phyloP scores from a whole-genome alignment of 2,113 vertebrate species.

The Tyto alba region DNA sequence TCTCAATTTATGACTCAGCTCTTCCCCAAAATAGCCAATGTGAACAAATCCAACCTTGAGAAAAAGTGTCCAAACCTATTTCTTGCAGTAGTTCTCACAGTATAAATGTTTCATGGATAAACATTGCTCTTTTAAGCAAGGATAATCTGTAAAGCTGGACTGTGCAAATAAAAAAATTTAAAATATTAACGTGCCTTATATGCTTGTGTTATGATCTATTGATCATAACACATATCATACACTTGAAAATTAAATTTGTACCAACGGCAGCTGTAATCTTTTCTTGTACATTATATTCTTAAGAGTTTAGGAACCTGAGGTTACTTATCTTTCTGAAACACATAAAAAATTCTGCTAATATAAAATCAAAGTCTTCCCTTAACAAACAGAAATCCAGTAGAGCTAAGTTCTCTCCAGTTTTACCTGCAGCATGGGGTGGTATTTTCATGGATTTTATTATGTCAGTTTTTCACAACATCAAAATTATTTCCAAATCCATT shows the following conservation, averaged over 20 bases:
- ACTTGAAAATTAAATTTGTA: neutral
- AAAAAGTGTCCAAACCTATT: neutral
- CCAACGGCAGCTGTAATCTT: neutral
- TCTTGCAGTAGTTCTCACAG: neutral
- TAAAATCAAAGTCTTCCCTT: neutral
- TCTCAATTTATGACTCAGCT: neutral
- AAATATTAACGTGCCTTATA: neutral
- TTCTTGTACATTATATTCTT: neutral
- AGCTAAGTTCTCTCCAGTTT: neutral
- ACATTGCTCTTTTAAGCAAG: neutral
- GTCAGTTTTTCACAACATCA: neutral
- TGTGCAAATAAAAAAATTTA: neutral
- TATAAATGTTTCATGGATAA: neutral
- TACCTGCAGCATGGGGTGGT: neutral
- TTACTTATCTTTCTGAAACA: neutral
- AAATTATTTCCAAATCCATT: neutral
- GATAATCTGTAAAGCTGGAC: neutral
- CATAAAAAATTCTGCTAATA: neutral
- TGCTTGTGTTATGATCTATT: neutral
- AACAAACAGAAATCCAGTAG: neutral
- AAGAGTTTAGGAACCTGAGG: neutral
- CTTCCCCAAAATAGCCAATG: neutral
- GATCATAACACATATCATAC: neutral
- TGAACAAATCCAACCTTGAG: neutral
- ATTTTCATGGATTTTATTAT: neutral